Percentiles rank a stretch among this genome's conserved stretches.
Conservation (phyloP, 2,113 vertebrate genomes). For the Pleuronectes platessa region DNA sequence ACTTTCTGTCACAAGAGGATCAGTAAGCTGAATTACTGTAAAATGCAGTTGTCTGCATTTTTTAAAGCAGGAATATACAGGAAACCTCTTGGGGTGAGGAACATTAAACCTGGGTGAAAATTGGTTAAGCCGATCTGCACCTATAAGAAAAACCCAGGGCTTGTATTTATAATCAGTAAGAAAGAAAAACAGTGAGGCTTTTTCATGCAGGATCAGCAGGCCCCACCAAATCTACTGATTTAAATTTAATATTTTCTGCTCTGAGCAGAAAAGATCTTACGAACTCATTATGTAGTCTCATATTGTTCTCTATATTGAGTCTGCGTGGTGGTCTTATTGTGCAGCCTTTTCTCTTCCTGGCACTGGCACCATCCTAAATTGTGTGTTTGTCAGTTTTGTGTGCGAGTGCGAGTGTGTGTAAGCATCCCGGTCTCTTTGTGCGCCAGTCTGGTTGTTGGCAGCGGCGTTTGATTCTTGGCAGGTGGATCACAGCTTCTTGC, state of each 20-base stretch:
- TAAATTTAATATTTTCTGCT: conserved; percentile 23
- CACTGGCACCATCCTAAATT: conserved; percentile 44
- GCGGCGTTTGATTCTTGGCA: conserved; percentile 76
- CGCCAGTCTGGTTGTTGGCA: conserved; percentile 74
- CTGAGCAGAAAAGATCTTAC: conserved; percentile 22
- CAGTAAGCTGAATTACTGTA: conserved; percentile 17
- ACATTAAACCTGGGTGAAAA: conserved; percentile 9
- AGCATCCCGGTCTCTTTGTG: conserved; percentile 68
- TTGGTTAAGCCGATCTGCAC: background rate
- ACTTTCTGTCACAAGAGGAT: conserved; percentile 1
- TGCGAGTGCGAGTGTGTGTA: conserved; percentile 30
- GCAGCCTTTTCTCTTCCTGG: conserved; percentile 48
- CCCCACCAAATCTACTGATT: background rate
- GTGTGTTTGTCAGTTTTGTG: conserved; percentile 31
- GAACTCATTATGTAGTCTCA: conserved; percentile 60
- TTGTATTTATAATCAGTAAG: background rate
- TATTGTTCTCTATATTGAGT: conserved; percentile 47
- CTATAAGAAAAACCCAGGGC: background rate
- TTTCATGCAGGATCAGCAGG: conserved; percentile 6
- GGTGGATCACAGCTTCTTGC: conserved; percentile 78
- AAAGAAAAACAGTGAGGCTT: background rate
- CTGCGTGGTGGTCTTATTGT: conserved; percentile 62
- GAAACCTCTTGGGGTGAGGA: no score
- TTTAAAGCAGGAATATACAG: background rate
- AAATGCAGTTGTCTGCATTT: conserved; percentile 33